These are phyloP conservation scores for Caenorhabditis angaria DNA, from an alignment of 2,888 invertebrate species.

Conservation along the genomic window DNA sequence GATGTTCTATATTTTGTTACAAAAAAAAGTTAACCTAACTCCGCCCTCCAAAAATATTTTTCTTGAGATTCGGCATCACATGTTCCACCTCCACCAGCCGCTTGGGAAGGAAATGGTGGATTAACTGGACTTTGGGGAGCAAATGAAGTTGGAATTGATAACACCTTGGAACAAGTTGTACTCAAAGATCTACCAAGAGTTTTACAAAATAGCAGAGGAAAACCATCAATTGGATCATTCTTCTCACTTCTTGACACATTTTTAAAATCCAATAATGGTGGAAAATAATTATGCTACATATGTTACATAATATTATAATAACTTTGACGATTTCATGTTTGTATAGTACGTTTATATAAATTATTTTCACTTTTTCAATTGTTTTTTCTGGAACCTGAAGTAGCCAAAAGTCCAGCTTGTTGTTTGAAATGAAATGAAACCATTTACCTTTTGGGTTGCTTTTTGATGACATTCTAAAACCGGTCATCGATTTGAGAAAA, in stretches of 20 bases:
- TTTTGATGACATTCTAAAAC: neutral
- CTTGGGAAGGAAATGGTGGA: slow-evolving; percentile 59
- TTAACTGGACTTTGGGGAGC: slow-evolving; percentile 54
- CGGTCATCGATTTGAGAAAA: neutral
- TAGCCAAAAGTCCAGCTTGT: neutral
- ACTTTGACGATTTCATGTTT: neutral
- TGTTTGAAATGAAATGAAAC: neutral
- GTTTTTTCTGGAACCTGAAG: neutral
- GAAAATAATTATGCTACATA: neutral
- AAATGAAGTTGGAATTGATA: slow-evolving; percentile 58
- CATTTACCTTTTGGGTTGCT: neutral
- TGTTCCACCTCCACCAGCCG: slow-evolving; percentile 48
- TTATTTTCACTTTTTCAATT: slow-evolving; percentile 1
- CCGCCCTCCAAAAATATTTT: no score
- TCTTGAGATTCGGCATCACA: slow-evolving; percentile 25
- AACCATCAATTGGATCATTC: slow-evolving; percentile 21
- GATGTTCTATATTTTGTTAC: no score
- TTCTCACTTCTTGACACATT: slow-evolving; percentile 17
- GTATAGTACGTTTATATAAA: neutral
- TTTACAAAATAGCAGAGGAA: slow-evolving; percentile 14
- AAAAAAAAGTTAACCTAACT: no score
- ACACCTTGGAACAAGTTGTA: slow-evolving; percentile 58
- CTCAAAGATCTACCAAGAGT: slow-evolving; percentile 50
- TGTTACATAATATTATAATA: neutral
- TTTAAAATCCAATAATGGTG: slow-evolving; percentile 9